Evolutionary conservation across 2,888 invertebrate genomes (phyloP).

Genomic region (Podabrus alpinus): DNA sequence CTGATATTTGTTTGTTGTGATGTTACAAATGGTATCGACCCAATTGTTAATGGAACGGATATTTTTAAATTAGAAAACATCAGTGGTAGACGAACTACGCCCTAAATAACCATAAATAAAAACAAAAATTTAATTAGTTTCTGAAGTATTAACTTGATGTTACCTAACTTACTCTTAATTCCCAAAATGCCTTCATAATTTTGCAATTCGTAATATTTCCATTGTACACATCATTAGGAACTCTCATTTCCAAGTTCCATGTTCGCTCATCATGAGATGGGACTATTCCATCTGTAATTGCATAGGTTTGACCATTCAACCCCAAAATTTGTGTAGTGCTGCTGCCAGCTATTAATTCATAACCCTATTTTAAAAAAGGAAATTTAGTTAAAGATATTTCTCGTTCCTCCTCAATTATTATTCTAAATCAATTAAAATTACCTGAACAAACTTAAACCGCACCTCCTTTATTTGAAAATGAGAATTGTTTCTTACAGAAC

Average conservation of each 20-base stretch:
- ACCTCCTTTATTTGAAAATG: constrained; percentile 1
- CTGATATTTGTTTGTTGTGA: background rate
- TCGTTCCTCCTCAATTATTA: no score
- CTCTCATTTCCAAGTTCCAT: constrained; percentile 12
- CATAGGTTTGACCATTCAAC: background rate
- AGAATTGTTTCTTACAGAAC: constrained; percentile 6
- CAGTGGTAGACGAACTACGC: constrained; percentile 10
- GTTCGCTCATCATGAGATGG: background rate
- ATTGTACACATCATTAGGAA: constrained; percentile 6
- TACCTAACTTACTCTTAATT: constrained; percentile 6
- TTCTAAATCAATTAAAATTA: no score
- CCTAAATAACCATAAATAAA: constrained; percentile 3
- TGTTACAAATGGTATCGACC: background rate
- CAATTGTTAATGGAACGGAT: constrained; percentile 1
- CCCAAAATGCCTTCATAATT: constrained; percentile 9
- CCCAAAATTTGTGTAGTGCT: background rate
- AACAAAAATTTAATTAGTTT: background rate
- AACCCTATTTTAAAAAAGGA: background rate
- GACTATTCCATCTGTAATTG: constrained; percentile 4
- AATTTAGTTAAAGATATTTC: background rate
- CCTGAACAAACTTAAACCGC: constrained; percentile 10
- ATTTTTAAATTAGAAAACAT: constrained; percentile 1
- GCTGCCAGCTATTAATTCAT: background rate
- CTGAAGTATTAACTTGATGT: background rate
- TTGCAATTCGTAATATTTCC: background rate